Evolutionary conservation across 2,888 invertebrate genomes (phyloP).

Genomic region (Ephialtes manifestator): DNA sequence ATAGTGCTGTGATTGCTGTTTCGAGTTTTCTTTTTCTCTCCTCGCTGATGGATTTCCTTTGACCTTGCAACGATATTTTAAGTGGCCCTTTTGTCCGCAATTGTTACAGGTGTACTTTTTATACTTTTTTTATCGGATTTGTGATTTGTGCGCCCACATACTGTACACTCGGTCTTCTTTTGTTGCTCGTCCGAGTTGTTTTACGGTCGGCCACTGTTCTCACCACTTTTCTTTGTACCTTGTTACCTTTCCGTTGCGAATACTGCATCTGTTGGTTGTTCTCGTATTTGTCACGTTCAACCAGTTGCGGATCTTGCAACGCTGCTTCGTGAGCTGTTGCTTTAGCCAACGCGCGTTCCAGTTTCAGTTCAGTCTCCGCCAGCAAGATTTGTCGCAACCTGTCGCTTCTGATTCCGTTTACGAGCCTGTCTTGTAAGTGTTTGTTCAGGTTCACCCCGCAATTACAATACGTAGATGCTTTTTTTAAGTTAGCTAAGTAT

Average conservation of each 20-base stretch:
- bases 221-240: not conserved
- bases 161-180: slow-evolving; percentile 20
- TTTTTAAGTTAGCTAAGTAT: slow-evolving; percentile 42
- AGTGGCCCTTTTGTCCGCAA: slow-evolving; percentile 34
- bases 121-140: not conserved
- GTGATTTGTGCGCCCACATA: slow-evolving; percentile 35
- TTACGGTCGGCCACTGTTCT: not conserved
- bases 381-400: too few species aligned
- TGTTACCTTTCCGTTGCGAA: slow-evolving; percentile 19
- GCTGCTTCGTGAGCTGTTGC: slow-evolving; percentile 37
- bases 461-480: slow-evolving; percentile 48
- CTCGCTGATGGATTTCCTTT: not conserved
- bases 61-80: slow-evolving; percentile 3
- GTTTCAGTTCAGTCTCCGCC: slow-evolving; percentile 34
- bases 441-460: slow-evolving; percentile 27
- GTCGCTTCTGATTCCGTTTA: too few species aligned
- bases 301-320: slow-evolving; percentile 11
- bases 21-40: slow-evolving; percentile 4
- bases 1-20: slow-evolving; percentile 11
- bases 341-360: slow-evolving; percentile 25
- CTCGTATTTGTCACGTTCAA: not conserved
- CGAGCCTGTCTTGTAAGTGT: slow-evolving; percentile 26
- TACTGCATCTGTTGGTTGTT: slow-evolving; percentile 15
- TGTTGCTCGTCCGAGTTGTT: slow-evolving; percentile 8
- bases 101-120: slow-evolving; percentile 4